phyloP scores from a whole-genome alignment of 2,888 invertebrate species.

The Diaprepes abbreviatus region DNA sequence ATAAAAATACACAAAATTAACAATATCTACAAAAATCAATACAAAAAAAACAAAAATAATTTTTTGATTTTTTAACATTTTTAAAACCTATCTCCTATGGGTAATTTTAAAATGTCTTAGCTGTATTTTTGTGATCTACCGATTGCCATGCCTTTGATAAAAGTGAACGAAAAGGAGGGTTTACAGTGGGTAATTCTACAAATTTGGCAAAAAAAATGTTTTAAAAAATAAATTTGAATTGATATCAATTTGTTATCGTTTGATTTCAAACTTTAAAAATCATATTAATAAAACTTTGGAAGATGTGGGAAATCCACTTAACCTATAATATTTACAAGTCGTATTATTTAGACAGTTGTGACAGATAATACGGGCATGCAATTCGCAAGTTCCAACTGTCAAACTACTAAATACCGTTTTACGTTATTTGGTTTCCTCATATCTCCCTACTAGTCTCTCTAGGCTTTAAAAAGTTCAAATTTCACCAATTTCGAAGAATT shows the following conservation, averaged over 20 bases:
- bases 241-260: too few relatives aligned
- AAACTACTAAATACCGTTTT: too few relatives aligned
- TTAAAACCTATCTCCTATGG: slow-evolving; percentile 27
- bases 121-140: slow-evolving; percentile 21
- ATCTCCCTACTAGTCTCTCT: too few relatives aligned
- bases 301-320: too few relatives aligned
- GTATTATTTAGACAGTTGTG: too few relatives aligned
- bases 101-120: slow-evolving; percentile 26
- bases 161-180: neutral
- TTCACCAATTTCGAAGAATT: neutral
- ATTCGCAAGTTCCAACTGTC: too few relatives aligned
- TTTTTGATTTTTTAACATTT: slow-evolving; percentile 22
- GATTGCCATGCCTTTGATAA: slow-evolving; percentile 7
- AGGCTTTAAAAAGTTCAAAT: neutral
- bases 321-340: too few relatives aligned
- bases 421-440: too few relatives aligned
- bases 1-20: slow-evolving; percentile 36
- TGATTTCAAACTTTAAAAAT: too few relatives aligned
- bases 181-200: neutral
- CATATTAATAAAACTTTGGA: too few relatives aligned
- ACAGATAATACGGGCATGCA: too few relatives aligned
- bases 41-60: slow-evolving; percentile 11
- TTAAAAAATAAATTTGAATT: too few relatives aligned
- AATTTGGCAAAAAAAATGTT: neutral
- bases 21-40: slow-evolving; percentile 40